Conservation (phyloP, 2,888 invertebrate genomes). For the Eutolmus rufibarbis region DNA sequence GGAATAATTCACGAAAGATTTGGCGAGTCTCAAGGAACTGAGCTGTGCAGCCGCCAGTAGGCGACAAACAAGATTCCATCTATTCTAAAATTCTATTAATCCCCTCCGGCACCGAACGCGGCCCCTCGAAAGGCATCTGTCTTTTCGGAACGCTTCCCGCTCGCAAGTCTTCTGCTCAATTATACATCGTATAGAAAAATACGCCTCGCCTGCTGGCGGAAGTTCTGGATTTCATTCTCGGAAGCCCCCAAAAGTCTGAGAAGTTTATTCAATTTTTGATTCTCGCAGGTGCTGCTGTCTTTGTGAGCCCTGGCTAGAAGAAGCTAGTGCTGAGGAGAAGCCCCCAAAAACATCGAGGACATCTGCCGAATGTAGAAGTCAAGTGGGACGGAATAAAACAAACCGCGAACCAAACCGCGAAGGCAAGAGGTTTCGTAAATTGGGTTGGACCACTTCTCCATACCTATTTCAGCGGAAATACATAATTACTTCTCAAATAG, state of each 20-base stretch:
- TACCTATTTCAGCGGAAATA: background rate
- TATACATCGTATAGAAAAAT: background rate
- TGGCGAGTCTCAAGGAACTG: background rate
- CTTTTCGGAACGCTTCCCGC: background rate
- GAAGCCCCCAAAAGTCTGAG: background rate
- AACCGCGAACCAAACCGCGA: background rate
- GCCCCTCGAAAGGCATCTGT: background rate
- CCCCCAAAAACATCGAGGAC: constrained; percentile 4
- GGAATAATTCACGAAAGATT: background rate
- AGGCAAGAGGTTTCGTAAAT: background rate
- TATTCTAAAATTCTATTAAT: constrained; percentile 15
- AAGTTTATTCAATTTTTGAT: background rate
- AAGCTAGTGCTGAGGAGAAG: background rate
- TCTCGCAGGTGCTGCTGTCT: background rate
- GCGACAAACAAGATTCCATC: constrained; percentile 10
- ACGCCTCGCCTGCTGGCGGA: background rate
- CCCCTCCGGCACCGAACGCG: background rate
- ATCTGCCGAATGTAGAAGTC: constrained; percentile 4
- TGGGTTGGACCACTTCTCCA: background rate
- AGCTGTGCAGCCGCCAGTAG: background rate
- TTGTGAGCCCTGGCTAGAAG: background rate
- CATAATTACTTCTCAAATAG: background rate
- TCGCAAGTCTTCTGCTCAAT: background rate
- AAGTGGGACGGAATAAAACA: background rate
- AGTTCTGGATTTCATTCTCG: background rate